A percentile compares a stretch with the other conserved stretches of the same genome.
Conservation (phyloP, 2,888 invertebrate species). For the Podabrus alpinus region DNA sequence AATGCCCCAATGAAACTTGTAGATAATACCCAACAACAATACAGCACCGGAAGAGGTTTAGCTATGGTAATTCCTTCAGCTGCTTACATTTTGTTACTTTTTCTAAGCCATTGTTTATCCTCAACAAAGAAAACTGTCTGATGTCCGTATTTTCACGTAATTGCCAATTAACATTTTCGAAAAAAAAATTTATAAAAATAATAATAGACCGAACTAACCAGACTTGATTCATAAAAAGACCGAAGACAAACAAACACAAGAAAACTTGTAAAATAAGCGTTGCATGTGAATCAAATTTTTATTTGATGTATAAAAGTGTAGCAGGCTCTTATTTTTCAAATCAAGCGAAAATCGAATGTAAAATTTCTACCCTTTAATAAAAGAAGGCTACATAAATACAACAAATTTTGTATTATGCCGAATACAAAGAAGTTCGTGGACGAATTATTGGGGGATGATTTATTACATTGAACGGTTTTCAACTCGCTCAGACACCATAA, state of each 20-base stretch:
- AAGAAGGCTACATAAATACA: slow-evolving; percentile 16
- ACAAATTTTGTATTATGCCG: slow-evolving; percentile 19
- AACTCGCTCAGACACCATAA: slow-evolving; percentile 13
- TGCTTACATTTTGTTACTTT: slow-evolving; percentile 13
- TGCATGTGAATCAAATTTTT: slow-evolving; percentile 15
- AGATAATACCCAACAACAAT: slow-evolving; percentile 46
- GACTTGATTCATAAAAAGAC: not conserved
- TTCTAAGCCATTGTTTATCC: not conserved
- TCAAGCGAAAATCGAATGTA: slow-evolving; percentile 26
- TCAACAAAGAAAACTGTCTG: not conserved
- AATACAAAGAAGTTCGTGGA: slow-evolving; percentile 18
- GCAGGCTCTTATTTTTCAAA: slow-evolving; percentile 28
- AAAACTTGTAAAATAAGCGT: slow-evolving; percentile 20
- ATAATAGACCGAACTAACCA: not conserved
- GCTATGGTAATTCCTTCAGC: slow-evolving; percentile 40
- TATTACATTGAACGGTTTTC: slow-evolving; percentile 14
- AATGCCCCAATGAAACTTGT: slow-evolving; percentile 39
- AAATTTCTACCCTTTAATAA: slow-evolving; percentile 28
- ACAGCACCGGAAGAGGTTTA: slow-evolving; percentile 48
- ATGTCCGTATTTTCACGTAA: not conserved
- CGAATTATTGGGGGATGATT: slow-evolving; percentile 4
- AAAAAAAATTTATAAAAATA: not conserved
- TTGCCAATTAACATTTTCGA: not conserved
- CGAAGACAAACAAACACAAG: not conserved
- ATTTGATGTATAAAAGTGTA: slow-evolving; percentile 5